Percentiles rank a stretch among this genome's conserved stretches.
Conservation (phyloP, 2,888 invertebrate species). For the Melolontha melolontha region DNA sequence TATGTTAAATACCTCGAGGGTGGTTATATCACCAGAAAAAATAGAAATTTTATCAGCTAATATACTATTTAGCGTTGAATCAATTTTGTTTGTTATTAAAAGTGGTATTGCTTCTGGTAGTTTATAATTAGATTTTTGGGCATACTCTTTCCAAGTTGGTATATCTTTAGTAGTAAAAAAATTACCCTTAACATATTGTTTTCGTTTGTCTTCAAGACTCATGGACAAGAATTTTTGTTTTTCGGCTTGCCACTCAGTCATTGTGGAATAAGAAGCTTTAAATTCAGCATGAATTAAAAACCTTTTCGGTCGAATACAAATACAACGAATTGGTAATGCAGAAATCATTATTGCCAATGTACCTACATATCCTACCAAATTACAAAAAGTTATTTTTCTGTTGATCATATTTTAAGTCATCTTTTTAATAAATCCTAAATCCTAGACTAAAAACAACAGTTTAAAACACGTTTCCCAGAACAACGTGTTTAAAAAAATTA, state of each 20-base stretch:
- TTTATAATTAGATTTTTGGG: slow-evolving; percentile 52
- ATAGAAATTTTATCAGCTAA: slow-evolving; percentile 75
- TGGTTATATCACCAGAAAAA: slow-evolving; percentile 86
- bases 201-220: slow-evolving; percentile 69
- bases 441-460: too few relatives aligned
- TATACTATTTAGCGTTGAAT: slow-evolving; percentile 63
- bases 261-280: slow-evolving; percentile 47
- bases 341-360: too few relatives aligned
- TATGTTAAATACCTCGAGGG: slow-evolving; percentile 72
- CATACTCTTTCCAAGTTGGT: slow-evolving; percentile 71
- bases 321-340: too few relatives aligned
- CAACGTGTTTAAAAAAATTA: too few relatives aligned
- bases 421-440: too few relatives aligned
- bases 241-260: slow-evolving; percentile 68
- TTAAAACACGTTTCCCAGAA: too few relatives aligned
- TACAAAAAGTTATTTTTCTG: too few relatives aligned
- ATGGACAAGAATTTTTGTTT: slow-evolving; percentile 69
- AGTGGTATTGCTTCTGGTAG: slow-evolving; percentile 57
- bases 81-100: slow-evolving; percentile 61
- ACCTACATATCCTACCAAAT: too few relatives aligned
- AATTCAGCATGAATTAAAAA: too few relatives aligned
- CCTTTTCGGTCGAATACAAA: too few relatives aligned
- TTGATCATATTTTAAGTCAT: too few relatives aligned
- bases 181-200: slow-evolving; percentile 65
- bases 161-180: slow-evolving; percentile 66